A percentile compares a stretch with the other conserved stretches of the same genome.
These are phyloP conservation scores for Diabrotica balteata DNA, from an alignment of 2,888 invertebrate genomes.

Conservation along the genomic window DNA sequence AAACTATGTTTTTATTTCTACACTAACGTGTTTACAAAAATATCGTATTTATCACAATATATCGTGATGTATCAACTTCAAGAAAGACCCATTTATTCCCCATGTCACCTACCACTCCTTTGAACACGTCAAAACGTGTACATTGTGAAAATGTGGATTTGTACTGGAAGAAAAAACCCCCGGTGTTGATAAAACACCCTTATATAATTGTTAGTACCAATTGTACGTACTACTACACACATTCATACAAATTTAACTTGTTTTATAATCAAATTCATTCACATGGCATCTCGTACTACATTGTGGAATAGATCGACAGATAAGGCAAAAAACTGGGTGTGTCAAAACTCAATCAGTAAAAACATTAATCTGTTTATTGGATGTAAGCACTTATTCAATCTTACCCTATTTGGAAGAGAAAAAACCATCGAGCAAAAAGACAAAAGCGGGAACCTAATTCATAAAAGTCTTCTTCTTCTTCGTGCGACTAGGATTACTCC, in stretches of 20 bases:
- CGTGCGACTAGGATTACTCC: too few relatives aligned
- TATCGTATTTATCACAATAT: slow-evolving; percentile 5
- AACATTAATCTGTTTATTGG: too few relatives aligned
- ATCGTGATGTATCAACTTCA: not conserved
- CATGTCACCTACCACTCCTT: slow-evolving; percentile 7
- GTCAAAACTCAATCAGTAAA: too few relatives aligned
- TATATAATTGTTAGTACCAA: not conserved
- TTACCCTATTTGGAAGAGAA: too few relatives aligned
- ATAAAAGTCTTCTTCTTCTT: too few relatives aligned
- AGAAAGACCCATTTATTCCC: too few relatives aligned
- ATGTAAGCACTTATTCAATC: too few relatives aligned
- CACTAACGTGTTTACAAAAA: not conserved
- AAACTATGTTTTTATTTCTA: not conserved
- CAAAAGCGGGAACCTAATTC: too few relatives aligned
- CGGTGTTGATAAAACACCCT: not conserved
- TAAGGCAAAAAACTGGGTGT: too few relatives aligned
- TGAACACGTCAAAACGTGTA: slow-evolving; percentile 12
- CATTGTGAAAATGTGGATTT: slow-evolving; percentile 23
- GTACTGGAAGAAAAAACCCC: slow-evolving; percentile 26
- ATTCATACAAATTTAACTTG: slow-evolving; percentile 8
- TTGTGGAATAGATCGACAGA: too few relatives aligned
- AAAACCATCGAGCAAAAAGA: too few relatives aligned
- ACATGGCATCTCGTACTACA: not conserved
- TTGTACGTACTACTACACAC: slow-evolving; percentile 21
- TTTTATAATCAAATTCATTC: slow-evolving; percentile 15